Evolutionary conservation across 2,113 vertebrate species (phyloP).

Genomic region (Poeciliopsis occidentalis): DNA sequence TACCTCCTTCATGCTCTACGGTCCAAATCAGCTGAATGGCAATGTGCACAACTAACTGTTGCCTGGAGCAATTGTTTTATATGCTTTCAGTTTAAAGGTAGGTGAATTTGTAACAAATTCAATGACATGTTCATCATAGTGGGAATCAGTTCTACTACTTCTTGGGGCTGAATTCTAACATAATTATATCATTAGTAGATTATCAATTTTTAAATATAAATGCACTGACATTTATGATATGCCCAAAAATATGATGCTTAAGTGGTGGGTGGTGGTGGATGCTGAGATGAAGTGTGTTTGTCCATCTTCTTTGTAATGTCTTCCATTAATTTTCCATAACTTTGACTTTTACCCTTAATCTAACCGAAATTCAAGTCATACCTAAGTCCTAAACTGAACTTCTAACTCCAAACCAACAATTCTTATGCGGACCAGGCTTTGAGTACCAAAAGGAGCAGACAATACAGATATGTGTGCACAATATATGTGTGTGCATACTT

Average conservation of each 20-base stretch:
- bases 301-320: no score
- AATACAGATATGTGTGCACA: no score
- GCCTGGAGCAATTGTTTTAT: neutral
- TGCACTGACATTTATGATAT: neutral
- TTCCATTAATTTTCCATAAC: no score
- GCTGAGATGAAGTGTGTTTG: no score
- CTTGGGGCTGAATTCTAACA: neutral
- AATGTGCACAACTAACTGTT: constrained; percentile 1
- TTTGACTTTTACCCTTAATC: no score
- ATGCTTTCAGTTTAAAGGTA: neutral
- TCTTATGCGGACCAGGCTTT: no score
- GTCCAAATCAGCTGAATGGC: constrained; percentile 51
- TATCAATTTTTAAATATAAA: neutral
- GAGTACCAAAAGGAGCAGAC: no score
- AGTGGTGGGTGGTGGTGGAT: no score
- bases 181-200: neutral
- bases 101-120: neutral
- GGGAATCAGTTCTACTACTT: neutral
- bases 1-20: constrained; percentile 23
- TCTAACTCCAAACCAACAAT: no score
- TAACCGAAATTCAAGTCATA: no score
- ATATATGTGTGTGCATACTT: no score
- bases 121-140: neutral
- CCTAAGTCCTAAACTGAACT: no score
- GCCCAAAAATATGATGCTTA: neutral